Percentiles rank a stretch among this genome's conserved stretches.
These are phyloP conservation scores for Ferrisia virgata DNA, from an alignment of 2,888 invertebrate species.

Conservation along the genomic window DNA sequence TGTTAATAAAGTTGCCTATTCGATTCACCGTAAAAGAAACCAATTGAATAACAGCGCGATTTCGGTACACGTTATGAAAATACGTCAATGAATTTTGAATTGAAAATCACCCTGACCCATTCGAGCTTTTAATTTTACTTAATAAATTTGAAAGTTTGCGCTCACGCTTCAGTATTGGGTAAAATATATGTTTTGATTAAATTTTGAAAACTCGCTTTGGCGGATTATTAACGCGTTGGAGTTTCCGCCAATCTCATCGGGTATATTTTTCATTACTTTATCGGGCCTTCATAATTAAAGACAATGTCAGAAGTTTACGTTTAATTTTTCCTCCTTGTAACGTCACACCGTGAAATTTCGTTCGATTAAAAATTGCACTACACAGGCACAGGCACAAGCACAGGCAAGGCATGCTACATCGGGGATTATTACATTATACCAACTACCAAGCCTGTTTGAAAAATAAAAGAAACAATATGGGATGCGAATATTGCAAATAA, in stretches of 20 bases:
- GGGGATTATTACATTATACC: no score
- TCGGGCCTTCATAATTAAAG: conserved; percentile 3
- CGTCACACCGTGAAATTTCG: background rate
- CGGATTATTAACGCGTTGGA: conserved; percentile 4
- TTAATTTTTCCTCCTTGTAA: background rate
- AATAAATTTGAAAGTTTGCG: background rate
- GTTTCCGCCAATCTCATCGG: background rate
- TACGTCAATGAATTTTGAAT: background rate
- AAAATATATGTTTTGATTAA: conserved; percentile 25
- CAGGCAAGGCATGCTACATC: background rate
- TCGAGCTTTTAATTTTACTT: background rate
- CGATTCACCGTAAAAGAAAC: background rate
- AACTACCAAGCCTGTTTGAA: no score
- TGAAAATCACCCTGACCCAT: background rate
- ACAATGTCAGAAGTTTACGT: conserved; percentile 20
- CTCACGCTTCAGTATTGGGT: background rate
- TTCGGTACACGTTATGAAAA: background rate
- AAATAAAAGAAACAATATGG: background rate
- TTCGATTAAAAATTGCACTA: background rate
- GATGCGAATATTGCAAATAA: background rate
- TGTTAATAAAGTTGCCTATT: background rate
- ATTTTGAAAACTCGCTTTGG: conserved; percentile 14
- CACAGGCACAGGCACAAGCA: background rate
- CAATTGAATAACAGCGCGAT: background rate
- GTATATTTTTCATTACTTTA: conserved; percentile 21